Base-by-base conservation (phyloP, 2,113 vertebrate genomes). In the Ophiodon elongatus region DNA sequence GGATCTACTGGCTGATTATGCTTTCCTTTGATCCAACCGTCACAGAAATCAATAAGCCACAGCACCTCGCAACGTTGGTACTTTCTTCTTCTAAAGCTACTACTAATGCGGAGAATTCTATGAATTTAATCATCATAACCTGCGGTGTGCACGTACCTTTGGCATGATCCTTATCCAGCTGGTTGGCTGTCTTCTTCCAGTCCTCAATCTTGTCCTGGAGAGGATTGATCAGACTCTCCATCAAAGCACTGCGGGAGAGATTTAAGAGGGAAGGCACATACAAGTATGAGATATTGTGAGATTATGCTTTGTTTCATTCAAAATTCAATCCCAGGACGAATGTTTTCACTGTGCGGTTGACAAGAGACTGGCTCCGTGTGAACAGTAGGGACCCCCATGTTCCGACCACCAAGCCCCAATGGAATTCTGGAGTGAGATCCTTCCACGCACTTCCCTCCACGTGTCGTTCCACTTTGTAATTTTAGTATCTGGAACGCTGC, bases 171-270 rank as follows among this genome's bases (percentile, higher is more conserved):
- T 99, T 99, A 92, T 99, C 98, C 85, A 99, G 94, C 90, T 99
- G 98, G 90, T 97, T 98, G 87, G 97, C 97, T 0, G 97, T 97
- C 92, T 98, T 99, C 93, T 99, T 99, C 98, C 98, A 99, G 93
- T 99, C 98, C 89, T 99, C 98, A 14, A 99, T 98, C 91, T 98
- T 96, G 92, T 99, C 98, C 94, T 99, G 98, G 83, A 99, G 95
- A 9, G 98, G 98, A 81, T 95, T 98, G 89, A 99, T 97, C 87
- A 99, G 96, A 88, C 98, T 98, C 92, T 99, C 98, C 97, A 99
- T 96, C 92, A 99, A 92, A 57, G 98, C 97, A 0, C 98, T 99
- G 94, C 21, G 43, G 73, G 14, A 69, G 57, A 82, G 43, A 82
- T 68, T 33, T 25, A 67, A 57, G 15, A 76, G 39, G 45, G 15